Evolutionary conservation across 2,888 invertebrate species (phyloP).

Genomic region (Tiphia femorata): DNA sequence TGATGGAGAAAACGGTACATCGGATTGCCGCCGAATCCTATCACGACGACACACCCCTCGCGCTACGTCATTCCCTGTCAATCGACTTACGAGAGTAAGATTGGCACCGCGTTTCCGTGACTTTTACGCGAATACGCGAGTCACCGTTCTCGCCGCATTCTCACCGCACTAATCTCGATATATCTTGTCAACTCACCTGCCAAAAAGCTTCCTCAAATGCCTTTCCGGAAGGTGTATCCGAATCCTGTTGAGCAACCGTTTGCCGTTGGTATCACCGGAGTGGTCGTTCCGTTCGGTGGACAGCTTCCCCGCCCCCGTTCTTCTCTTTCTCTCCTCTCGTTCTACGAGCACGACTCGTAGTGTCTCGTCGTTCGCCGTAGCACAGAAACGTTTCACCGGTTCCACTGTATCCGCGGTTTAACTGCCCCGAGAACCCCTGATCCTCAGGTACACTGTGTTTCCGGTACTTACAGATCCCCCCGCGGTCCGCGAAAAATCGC

Average conservation of each 20-base stretch:
- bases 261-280: conserved; percentile 47
- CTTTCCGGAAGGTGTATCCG: conserved; percentile 30
- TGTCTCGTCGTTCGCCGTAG: not conserved
- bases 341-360: conserved; percentile 14
- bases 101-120: too few relatives aligned
- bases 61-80: too few relatives aligned
- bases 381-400: not conserved
- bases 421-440: conserved; percentile 6
- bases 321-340: conserved; percentile 8
- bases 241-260: conserved; percentile 44
- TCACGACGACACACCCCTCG: too few relatives aligned
- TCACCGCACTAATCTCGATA: too few relatives aligned
- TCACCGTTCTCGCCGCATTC: too few relatives aligned
- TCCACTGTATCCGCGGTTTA: not conserved
- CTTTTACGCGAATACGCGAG: too few relatives aligned
- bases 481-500: conserved; percentile 14
- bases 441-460: conserved; percentile 13
- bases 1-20: too few relatives aligned
- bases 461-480: conserved; percentile 6
- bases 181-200: too few relatives aligned
- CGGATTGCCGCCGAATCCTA: too few relatives aligned
- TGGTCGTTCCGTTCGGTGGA: conserved; percentile 59
- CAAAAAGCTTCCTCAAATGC: conserved; percentile 24
- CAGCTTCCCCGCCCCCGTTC: conserved; percentile 54
- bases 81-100: too few relatives aligned